These are phyloP conservation scores for Pyrrhura leucotis DNA, from an alignment of 2,797 vertebrate species.

Conservation along the genomic window DNA sequence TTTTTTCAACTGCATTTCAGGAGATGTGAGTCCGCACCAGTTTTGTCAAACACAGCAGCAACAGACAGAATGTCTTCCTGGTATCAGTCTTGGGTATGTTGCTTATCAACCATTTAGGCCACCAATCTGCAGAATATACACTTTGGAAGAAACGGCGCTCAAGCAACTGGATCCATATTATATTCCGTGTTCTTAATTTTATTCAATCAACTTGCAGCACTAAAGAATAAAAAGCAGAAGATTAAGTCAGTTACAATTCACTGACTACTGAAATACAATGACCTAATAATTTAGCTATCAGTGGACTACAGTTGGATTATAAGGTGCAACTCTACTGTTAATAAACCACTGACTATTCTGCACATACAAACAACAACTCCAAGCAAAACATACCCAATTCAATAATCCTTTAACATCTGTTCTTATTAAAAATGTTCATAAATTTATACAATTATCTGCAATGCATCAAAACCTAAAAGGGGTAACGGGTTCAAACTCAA, in stretches of 20 bases:
- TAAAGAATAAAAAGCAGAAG: slow-evolving; percentile 51
- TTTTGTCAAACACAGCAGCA: not conserved
- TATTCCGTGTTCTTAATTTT: slow-evolving; percentile 8
- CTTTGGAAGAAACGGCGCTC: not conserved
- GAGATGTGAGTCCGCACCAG: not conserved
- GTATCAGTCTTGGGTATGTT: not conserved
- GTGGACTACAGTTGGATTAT: not conserved
- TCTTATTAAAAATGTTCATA: not conserved
- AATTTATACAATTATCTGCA: not conserved
- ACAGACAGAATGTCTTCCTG: not conserved
- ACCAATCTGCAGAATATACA: not conserved
- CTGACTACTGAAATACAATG: not conserved
- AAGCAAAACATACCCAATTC: not conserved
- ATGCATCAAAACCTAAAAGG: not conserved
- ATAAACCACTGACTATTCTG: not conserved
- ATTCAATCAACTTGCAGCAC: slow-evolving; percentile 21
- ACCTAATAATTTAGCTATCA: not conserved
- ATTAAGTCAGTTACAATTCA: slow-evolving; percentile 27
- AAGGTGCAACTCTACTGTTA: not conserved
- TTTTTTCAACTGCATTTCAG: slow-evolving; percentile 77
- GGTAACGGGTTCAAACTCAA: too few species aligned
- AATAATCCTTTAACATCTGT: not conserved
- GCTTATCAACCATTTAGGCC: not conserved
- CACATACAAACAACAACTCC: not conserved
- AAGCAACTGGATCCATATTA: not conserved